Evolutionary conservation across 2,113 vertebrate species (phyloP).

Genomic region (Fregetta grallaria): DNA sequence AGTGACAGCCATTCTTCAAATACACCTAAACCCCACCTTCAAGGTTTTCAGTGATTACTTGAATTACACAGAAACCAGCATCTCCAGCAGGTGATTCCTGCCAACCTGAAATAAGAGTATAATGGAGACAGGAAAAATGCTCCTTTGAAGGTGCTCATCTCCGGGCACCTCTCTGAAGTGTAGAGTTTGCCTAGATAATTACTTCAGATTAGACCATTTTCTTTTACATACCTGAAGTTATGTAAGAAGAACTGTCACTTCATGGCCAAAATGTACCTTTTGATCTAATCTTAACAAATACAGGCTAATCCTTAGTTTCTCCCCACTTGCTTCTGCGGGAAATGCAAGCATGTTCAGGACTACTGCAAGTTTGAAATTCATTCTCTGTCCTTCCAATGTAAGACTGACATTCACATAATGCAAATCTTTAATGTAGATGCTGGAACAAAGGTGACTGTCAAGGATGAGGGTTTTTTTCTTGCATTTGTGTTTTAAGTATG

Average conservation of each 20-base stretch:
- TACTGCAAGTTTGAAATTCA: neutral
- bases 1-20: neutral
- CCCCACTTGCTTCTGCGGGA: neutral
- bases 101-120: neutral
- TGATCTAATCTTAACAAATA: neutral
- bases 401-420: neutral
- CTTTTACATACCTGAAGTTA: neutral
- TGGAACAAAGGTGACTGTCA: neutral
- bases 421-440: neutral
- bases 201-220: neutral
- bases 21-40: neutral
- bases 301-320: neutral
- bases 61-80: neutral
- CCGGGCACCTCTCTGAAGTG: neutral
- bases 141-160: neutral
- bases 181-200: neutral
- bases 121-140: neutral
- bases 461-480: neutral
- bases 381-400: neutral
- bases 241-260: neutral
- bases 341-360: neutral
- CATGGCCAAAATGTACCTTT: neutral
- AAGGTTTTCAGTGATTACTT: neutral
- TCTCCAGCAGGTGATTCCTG: neutral
- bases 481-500: neutral